Evolutionary conservation across 2,888 invertebrate species (phyloP), one percentile per base, ranked within the genome.

Genomic region (Gonocerus acuteangulatus): DNA sequence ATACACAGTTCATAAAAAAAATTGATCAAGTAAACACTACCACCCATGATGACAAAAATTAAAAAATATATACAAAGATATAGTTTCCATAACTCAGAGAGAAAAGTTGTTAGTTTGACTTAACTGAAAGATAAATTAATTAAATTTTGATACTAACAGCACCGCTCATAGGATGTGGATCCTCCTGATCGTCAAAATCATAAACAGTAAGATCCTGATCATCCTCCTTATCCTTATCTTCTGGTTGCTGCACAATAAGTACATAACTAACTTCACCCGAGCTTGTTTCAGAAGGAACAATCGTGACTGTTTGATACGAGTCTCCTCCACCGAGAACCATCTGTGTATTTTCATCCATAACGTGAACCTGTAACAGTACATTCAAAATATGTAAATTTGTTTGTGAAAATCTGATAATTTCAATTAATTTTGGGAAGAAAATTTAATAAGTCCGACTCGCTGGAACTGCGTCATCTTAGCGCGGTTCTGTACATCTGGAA

Each of bases 181-280:
- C 83, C 68, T 85, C 84, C 1, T 79, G 83, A 61, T 84, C 84
- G 69, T 87, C 86, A 71, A 89, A 88, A 71, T 83, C 86, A 71
- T 87, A 88, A 2, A 88, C 86, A 47, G 81, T 80, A 74, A 82
- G 69, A 67, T 82, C 80, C 0, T 77, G 76, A 16, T 72, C 72
- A 32, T 73, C 74, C 42, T 74, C 73, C 63, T 76, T 74, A 21
- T 73, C 75, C 54, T 80, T 78, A 2, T 81, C 79, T 59, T 80
- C 82, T 3, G 84, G 83, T 68, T 86, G 86, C 70, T 87, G 86
- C 11, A 93, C 89, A 61, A 93, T 89, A 13, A 93, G 79, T 0
- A 94, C 89, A 71, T 92, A 93, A 75, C 89, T 90, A 34, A 92
- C 82, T 76, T 92, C 91, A 1, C 87, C 87, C 22, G 82, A 81